phyloP scores from a whole-genome alignment of 2,113 vertebrate genomes.

The Gymnobelideus leadbeateri region DNA sequence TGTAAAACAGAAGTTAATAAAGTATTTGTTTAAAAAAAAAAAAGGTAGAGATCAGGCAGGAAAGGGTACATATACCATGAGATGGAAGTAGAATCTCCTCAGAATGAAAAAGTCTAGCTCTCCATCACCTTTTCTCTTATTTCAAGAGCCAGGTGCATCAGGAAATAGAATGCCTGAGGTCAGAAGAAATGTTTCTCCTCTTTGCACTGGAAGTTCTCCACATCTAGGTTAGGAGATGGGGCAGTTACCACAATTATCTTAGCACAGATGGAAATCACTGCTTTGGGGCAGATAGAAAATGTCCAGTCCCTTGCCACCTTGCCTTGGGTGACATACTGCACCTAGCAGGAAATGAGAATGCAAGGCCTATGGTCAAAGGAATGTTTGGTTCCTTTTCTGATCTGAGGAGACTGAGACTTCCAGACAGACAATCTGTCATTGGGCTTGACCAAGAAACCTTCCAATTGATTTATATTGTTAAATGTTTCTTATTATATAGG shows the following conservation, averaged over 20 bases:
- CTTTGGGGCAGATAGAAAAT: background rate
- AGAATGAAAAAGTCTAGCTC: background rate
- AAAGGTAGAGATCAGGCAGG: background rate
- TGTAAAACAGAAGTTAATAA: no score
- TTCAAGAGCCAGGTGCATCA: background rate
- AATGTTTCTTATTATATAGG: background rate
- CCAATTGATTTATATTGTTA: background rate
- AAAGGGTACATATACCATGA: background rate
- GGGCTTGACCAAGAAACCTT: background rate
- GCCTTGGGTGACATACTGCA: background rate
- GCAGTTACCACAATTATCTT: background rate
- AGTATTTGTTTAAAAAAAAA: no score
- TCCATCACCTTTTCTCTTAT: background rate
- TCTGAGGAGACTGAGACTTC: background rate
- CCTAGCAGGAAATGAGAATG: background rate
- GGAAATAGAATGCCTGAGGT: background rate
- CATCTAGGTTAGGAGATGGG: background rate
- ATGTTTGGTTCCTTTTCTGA: background rate
- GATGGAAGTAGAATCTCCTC: background rate
- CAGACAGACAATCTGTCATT: background rate
- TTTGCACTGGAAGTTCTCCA: background rate
- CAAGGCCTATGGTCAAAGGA: background rate
- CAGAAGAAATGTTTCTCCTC: background rate
- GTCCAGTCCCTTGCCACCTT: background rate
- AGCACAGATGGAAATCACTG: background rate